Base-by-base conservation (phyloP, 2,797 vertebrate genomes). In the Hippoglossus hippoglossus region DNA sequence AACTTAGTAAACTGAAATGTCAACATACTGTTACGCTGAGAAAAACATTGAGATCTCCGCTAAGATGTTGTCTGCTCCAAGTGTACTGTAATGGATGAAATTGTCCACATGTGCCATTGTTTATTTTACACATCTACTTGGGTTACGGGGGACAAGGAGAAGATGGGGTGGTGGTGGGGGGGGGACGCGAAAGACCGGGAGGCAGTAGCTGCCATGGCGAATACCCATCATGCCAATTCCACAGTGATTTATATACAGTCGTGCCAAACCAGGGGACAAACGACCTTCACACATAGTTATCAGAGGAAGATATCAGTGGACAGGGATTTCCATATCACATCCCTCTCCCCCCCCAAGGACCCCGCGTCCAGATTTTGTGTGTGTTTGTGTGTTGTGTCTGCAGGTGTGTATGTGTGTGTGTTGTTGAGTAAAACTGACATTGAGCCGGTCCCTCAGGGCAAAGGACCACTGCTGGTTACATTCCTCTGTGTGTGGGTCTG, bases 231-330 rank as follows among this genome's bases (percentile, higher is more conserved):
- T 85, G 79, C 77, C 92, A 90, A 87, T 93, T 92, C 90, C 78
- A 76, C 80, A 68, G 86, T 94, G 94, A 94, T 94, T 94, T 93
- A 94, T 90, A 79, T 87, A 84, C 83, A 84, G 78, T 78, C 79
- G 73, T 71, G 74, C 88, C 81, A 74, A 87, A 85, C 71, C 77
- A 73, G 89, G 84, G 88, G 82, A 90, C 86, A 88, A 91, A 93
- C 88, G 92, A 94, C 93, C 94, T 95, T 94, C 91, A 92, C 92
- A 91, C 86, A 75, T 81, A 81, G 85, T 90, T 92, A 93, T 93
- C 92, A 84, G 88, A 93, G 87, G 81, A 79, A 92, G 90, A 92
- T 87, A 90, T 92, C 91, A 88, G 79, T 54, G 87, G 90, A 92
- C 90, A 89, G 81, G 80, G 88, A 87, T 90, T 89, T 90, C 83